These are phyloP conservation scores for Gymnoscopelus braueri DNA, from an alignment of 2,797 vertebrate species.

Conservation along the genomic window DNA sequence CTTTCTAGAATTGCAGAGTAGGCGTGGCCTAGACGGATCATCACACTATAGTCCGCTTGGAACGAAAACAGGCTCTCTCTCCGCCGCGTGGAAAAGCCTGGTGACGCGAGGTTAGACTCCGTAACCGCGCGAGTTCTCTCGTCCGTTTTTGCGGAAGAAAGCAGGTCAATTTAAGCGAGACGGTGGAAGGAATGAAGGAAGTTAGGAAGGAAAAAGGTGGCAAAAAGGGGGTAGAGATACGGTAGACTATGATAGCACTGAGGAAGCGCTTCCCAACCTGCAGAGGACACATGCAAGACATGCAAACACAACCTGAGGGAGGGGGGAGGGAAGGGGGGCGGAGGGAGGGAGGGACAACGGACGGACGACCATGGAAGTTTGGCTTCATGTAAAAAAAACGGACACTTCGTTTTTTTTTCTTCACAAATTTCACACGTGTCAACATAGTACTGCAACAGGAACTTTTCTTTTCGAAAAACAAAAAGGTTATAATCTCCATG, in stretches of 20 bases:
- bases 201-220: no score
- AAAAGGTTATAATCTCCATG: conserved; percentile 52
- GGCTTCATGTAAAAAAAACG: conserved; percentile 63
- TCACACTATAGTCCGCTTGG: no score
- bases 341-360: conserved; percentile 67
- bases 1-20: no score
- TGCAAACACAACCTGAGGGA: conserved; percentile 86
- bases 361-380: conserved; percentile 60
- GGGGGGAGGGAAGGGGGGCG: conserved; percentile 58
- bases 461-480: conserved; percentile 35
- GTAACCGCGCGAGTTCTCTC: neutral
- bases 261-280: conserved; percentile 62
- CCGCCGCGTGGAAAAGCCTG: no score
- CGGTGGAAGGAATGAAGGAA: conserved; percentile 32
- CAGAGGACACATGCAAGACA: conserved; percentile 84
- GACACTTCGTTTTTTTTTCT: conserved; percentile 5
- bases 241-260: conserved; percentile 15
- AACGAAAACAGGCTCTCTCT: no score
- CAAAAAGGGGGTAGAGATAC: no score
- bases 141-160: conserved; percentile 14
- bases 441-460: conserved; percentile 39
- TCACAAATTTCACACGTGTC: conserved; percentile 77
- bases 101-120: no score
- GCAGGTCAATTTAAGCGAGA: conserved; percentile 8
- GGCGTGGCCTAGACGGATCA: no score